Conservation (phyloP, 2,888 invertebrate species). For the Tinea semifulvella region DNA sequence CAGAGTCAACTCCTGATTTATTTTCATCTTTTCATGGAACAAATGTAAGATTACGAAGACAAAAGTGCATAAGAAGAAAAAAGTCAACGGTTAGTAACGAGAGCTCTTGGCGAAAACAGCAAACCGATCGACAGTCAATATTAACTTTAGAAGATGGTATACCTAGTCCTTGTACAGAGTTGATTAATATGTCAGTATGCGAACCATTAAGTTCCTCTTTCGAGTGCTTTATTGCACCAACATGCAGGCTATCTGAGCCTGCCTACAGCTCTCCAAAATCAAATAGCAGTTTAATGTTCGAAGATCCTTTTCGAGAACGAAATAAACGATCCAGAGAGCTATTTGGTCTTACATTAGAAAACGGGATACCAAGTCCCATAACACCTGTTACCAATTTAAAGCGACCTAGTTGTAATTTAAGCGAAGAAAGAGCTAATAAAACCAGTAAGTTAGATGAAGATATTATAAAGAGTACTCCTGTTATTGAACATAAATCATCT, state of each 20-base stretch:
- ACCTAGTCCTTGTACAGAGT: slow-evolving; percentile 45
- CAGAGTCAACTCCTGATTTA: slow-evolving; percentile 52
- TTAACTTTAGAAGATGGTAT: slow-evolving; percentile 52
- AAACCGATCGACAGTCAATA: slow-evolving; percentile 32
- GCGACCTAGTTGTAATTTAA: slow-evolving; percentile 47
- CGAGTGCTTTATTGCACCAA: slow-evolving; percentile 27
- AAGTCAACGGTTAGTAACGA: slow-evolving; percentile 55
- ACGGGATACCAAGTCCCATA: slow-evolving; percentile 62
- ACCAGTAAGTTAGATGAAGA: slow-evolving; percentile 63
- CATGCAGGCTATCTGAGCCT: slow-evolving; percentile 25
- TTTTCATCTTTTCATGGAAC: slow-evolving; percentile 33
- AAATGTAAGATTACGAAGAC: slow-evolving; percentile 54
- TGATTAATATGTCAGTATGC: slow-evolving; percentile 41
- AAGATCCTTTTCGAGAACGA: slow-evolving; percentile 25
- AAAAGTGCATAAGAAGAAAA: slow-evolving; percentile 66
- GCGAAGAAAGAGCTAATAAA: slow-evolving; percentile 54
- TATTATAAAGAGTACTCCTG: slow-evolving; percentile 45
- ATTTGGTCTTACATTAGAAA: slow-evolving; percentile 54
- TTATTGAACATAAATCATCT: slow-evolving; percentile 55
- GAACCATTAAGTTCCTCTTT: slow-evolving; percentile 38
- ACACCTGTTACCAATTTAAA: slow-evolving; percentile 51
- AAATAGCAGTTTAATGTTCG: slow-evolving; percentile 47
- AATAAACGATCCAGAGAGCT: slow-evolving; percentile 42
- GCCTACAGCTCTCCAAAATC: slow-evolving; percentile 35
- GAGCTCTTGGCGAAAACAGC: slow-evolving; percentile 37